These are phyloP conservation scores for Musca vetustissima DNA, from an alignment of 1,140 invertebrate species.

Conservation along the genomic window DNA sequence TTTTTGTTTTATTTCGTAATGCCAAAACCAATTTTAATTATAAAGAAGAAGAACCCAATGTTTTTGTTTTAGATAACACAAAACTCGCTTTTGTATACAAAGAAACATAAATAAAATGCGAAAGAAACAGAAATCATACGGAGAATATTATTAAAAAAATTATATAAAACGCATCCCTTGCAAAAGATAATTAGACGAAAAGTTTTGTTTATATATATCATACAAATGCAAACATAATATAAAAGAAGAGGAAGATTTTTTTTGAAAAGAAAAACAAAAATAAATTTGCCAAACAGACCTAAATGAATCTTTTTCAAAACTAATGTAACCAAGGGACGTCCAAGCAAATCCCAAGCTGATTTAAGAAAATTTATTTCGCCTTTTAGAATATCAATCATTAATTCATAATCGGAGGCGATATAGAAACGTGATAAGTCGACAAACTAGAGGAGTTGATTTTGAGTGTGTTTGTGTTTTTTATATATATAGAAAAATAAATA, in stretches of 20 bases:
- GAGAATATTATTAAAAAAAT: constrained; percentile 4
- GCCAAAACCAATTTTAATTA: no score
- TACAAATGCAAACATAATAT: no score
- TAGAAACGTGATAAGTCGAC: constrained; percentile 95
- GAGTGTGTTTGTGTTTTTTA: constrained; percentile 1
- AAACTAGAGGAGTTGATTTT: constrained; percentile 68
- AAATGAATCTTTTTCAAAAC: constrained; percentile 86
- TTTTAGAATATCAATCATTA: constrained; percentile 96
- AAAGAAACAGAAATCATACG: constrained; percentile 9
- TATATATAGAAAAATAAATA: constrained; percentile 12
- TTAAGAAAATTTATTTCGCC: constrained; percentile 95
- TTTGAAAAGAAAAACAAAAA: background rate
- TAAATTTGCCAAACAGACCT: constrained; percentile 67
- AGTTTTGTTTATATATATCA: background rate
- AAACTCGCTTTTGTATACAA: constrained; percentile 14
- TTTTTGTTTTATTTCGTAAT: no score
- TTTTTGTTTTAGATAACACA: background rate
- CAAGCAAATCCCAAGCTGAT: constrained; percentile 92
- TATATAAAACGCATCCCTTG: constrained; percentile 31
- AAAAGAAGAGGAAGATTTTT: background rate
- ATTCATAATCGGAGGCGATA: constrained; percentile 93
- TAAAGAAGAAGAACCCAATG: no score
- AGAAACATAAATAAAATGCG: background rate
- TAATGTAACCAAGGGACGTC: constrained; percentile 86
- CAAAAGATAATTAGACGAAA: constrained; percentile 22